Evolutionary conservation across 2,113 vertebrate species (phyloP), one percentile per base, ranked within the genome.

Genomic region (Centrocercus urophasianus): DNA sequence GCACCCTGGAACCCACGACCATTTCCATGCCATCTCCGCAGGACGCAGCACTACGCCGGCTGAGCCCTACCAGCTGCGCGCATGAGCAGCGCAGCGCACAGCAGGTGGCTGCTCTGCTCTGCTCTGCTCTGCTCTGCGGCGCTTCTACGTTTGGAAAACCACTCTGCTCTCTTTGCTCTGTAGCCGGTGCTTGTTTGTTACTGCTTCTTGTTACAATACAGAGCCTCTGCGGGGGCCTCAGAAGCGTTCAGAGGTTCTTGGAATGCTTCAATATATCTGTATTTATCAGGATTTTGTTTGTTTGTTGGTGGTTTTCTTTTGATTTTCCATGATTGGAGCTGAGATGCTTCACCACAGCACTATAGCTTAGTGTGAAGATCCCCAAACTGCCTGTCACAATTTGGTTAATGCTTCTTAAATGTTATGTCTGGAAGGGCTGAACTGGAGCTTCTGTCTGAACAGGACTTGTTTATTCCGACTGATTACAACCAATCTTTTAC

Each of bases 201-300:
- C 10, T n/a, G 21, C 40, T 52, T 4, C 63, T 18, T 11, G 10
- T 28, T 38, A 11, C 34, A 5, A 5, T 4, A 2, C 12, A 4
- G 1, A 4, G 50, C 47, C 56, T 0, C 2, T 3, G 4, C 21
- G 38, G 14, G 15, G 13, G 7, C 13, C 61, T 47, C 20, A 1
- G 54, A 9, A 19, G 32, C n/a, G 1, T 17, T 28, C 40, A 7
- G 42, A 30, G 28, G 1, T 5, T 63, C 13, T 47, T 1, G 0
- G 17, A 28, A 27, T 30, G 7, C 18, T 64, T 59, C 0, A 0
- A 1, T 36, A 13, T 2, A 42, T 22, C 40, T 1, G 0, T 28
- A 8, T 16, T 28, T 65, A 34, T 0, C 3, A 0, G 38, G 30
- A 38, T 43, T 4, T 38, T 30, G 21, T 74, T 65, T 57, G 34